Conservation (phyloP, 2,113 vertebrate genomes). For the Sebastes schlegelii region DNA sequence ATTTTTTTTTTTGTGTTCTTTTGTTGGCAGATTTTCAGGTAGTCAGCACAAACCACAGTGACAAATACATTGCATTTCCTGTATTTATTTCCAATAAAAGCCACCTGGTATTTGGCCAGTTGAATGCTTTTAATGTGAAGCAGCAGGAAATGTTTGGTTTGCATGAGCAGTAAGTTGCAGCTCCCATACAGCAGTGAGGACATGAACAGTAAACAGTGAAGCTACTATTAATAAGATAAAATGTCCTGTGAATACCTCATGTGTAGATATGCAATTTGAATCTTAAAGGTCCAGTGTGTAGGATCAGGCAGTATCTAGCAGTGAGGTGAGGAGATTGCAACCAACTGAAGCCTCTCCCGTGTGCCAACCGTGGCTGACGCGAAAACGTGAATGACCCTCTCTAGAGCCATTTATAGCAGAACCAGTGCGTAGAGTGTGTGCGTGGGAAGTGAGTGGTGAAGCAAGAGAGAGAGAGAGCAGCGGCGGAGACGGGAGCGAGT, state of each 20-base stretch:
- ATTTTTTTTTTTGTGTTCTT: neutral
- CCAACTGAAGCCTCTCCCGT: too few relatives aligned
- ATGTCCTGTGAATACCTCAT: neutral
- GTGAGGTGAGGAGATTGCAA: too few relatives aligned
- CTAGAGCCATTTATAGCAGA: too few relatives aligned
- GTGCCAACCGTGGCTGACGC: too few relatives aligned
- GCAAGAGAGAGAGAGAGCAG: too few relatives aligned
- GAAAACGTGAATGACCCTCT: too few relatives aligned
- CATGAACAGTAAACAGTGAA: neutral
- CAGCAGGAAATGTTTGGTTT: neutral
- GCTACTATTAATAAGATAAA: neutral
- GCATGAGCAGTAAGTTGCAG: neutral
- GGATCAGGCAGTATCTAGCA: too few relatives aligned
- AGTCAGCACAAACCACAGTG: neutral
- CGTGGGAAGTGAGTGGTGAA: too few relatives aligned
- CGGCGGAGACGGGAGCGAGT: too few relatives aligned
- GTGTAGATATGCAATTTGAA: neutral
- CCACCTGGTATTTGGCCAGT: neutral
- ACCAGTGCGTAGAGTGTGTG: too few relatives aligned
- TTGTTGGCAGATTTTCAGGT: neutral
- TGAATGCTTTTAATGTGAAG: neutral
- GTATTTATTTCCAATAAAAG: neutral
- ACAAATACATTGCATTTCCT: neutral
- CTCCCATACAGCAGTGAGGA: neutral
- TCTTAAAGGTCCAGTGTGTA: neutral